Evolutionary conservation across 2,113 vertebrate genomes (phyloP).

Genomic region (Cnemophilus loriae): DNA sequence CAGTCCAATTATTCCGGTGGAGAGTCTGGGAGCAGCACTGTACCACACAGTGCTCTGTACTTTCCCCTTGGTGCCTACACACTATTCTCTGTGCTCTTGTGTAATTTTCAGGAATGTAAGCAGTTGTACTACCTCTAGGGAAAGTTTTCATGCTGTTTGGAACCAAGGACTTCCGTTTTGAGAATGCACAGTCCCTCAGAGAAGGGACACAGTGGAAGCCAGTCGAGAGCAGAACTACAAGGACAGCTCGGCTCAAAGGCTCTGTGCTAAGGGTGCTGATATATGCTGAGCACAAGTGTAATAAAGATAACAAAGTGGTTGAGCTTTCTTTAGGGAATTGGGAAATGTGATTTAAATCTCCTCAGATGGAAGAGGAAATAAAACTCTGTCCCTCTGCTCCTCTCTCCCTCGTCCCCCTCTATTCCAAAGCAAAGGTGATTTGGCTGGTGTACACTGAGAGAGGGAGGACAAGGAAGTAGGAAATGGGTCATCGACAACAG

Average conservation of each 20-base stretch:
- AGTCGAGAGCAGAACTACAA: background rate
- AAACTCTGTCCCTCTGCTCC: background rate
- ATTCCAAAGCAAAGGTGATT: background rate
- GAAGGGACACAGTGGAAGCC: background rate
- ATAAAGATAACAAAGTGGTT: background rate
- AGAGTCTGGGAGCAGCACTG: background rate
- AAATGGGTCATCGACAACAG: background rate
- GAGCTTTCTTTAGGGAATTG: background rate
- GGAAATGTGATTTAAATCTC: background rate
- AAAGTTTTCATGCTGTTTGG: background rate
- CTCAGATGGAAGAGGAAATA: background rate
- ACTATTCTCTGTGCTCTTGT: background rate
- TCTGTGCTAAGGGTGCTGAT: background rate
- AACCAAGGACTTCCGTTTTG: background rate
- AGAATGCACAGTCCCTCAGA: background rate
- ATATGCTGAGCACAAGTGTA: background rate
- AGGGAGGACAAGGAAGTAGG: background rate
- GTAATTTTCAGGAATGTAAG: background rate
- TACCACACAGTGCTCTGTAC: rapidly evolving
- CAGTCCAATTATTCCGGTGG: background rate
- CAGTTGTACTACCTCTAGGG: background rate
- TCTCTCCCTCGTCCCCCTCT: too few relatives aligned
- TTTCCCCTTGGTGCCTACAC: background rate
- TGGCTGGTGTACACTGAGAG: background rate
- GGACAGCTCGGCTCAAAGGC: background rate